Conservation (phyloP, 1,140 invertebrate genomes). For the Procambarus clarkii region DNA sequence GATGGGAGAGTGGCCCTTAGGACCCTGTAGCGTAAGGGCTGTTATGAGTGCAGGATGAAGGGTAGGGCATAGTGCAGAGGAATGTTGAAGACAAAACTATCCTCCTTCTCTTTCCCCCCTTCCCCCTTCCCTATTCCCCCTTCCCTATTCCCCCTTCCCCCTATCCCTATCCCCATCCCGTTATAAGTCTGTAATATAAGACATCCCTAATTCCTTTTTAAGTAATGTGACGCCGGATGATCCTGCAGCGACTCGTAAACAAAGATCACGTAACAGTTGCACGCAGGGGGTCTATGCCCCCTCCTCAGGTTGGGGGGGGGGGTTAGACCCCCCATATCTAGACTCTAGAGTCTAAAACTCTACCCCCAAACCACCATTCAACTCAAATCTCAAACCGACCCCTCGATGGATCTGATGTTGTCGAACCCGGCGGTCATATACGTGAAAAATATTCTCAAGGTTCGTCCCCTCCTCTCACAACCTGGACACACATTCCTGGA, state of each 20-base stretch:
- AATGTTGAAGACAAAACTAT: neutral
- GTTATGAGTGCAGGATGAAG: neutral
- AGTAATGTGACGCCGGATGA: neutral
- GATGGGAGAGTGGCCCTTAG: neutral
- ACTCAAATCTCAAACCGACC: no score
- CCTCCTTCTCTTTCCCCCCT: no score
- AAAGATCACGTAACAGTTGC: neutral
- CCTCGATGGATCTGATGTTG: no score
- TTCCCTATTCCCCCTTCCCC: no score
- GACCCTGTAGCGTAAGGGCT: neutral
- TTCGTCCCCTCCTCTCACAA: no score
- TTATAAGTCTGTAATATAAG: neutral
- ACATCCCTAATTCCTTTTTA: conserved; percentile 1
- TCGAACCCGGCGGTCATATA: no score
- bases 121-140: no score
- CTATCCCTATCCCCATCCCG: neutral
- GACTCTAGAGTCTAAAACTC: no score
- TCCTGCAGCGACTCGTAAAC: neutral
- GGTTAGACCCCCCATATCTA: no score
- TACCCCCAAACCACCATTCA: no score
- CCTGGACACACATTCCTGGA: no score
- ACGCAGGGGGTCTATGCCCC: neutral
- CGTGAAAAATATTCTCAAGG: no score
- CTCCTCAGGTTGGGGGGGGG: neutral
- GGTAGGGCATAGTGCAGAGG: neutral